These are phyloP conservation scores for Corydoras maculifer DNA, from an alignment of 2,113 vertebrate species.

Conservation along the genomic window DNA sequence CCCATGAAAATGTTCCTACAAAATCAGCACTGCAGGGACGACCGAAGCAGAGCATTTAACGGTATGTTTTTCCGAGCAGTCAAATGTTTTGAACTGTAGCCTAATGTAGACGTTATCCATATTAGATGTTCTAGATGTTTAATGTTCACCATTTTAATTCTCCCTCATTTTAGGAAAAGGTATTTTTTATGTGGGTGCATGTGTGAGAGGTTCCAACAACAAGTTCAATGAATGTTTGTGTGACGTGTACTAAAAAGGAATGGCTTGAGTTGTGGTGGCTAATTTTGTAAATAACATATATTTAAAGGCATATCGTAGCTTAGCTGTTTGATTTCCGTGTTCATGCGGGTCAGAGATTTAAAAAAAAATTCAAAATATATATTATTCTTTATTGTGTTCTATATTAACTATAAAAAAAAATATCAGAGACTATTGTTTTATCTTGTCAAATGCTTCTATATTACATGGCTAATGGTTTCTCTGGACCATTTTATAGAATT, in stretches of 20 bases:
- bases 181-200: slow-evolving; percentile 16
- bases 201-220: slow-evolving; percentile 42
- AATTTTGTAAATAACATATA: slow-evolving; percentile 70
- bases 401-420: slow-evolving; percentile 46
- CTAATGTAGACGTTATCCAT: slow-evolving; percentile 39
- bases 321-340: slow-evolving; percentile 70
- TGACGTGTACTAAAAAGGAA: slow-evolving; percentile 27
- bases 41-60: too few species aligned
- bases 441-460: slow-evolving; percentile 76
- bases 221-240: slow-evolving; percentile 3
- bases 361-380: slow-evolving; percentile 45
- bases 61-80: slow-evolving; percentile 55
- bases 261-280: slow-evolving; percentile 31
- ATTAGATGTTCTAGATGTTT: slow-evolving; percentile 55
- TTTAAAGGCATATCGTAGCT: slow-evolving; percentile 65
- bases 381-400: slow-evolving; percentile 63
- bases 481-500: slow-evolving; percentile 81
- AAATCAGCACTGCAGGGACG: background rate
- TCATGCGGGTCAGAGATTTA: slow-evolving; percentile 56
- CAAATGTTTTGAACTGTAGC: slow-evolving; percentile 69
- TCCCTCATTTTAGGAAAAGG: slow-evolving; percentile 38
- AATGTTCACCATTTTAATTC: slow-evolving; percentile 64
- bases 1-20: background rate
- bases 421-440: slow-evolving; percentile 62
- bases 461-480: slow-evolving; percentile 73